A percentile compares a stretch with the other conserved stretches of the same genome.
Conservation (phyloP, 2,113 vertebrate species). For the Vanacampus margaritifer region DNA sequence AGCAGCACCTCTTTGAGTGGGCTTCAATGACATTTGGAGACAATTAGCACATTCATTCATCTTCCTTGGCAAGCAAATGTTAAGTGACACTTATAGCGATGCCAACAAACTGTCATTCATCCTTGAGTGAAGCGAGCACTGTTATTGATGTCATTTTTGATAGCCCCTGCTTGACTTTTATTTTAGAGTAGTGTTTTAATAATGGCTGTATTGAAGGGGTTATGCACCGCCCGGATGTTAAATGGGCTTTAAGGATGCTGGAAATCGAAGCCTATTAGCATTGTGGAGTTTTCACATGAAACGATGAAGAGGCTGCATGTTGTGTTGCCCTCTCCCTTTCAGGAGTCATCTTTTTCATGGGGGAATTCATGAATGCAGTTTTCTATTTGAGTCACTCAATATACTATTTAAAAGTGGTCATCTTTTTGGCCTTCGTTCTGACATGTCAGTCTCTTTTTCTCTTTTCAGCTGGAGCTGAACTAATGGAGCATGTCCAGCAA, state of each 20-base stretch:
- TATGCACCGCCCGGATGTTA: neutral
- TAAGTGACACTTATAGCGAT: constrained; percentile 10
- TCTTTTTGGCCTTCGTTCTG: too few species aligned
- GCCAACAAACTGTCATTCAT: neutral
- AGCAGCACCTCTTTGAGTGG: neutral
- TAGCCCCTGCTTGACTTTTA: neutral
- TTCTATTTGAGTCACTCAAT: neutral
- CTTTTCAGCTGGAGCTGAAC: too few species aligned
- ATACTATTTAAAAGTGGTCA: neutral
- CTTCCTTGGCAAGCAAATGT: neutral
- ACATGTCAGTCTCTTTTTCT: too few species aligned
- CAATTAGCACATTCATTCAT: constrained; percentile 18
- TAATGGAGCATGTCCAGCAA: too few species aligned
- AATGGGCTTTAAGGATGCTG: neutral
- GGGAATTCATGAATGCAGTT: neutral
- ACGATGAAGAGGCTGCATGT: neutral
- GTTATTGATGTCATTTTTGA: neutral
- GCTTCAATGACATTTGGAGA: constrained; percentile 4
- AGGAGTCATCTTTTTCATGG: neutral
- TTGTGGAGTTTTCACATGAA: neutral
- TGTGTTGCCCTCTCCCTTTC: neutral
- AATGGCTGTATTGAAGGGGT: too few species aligned
- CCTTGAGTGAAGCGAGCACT: neutral
- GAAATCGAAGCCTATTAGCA: neutral
- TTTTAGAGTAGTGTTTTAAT: neutral